phyloP scores from a whole-genome alignment of 1,140 invertebrate species.

The Caligus rogercresseyi region DNA sequence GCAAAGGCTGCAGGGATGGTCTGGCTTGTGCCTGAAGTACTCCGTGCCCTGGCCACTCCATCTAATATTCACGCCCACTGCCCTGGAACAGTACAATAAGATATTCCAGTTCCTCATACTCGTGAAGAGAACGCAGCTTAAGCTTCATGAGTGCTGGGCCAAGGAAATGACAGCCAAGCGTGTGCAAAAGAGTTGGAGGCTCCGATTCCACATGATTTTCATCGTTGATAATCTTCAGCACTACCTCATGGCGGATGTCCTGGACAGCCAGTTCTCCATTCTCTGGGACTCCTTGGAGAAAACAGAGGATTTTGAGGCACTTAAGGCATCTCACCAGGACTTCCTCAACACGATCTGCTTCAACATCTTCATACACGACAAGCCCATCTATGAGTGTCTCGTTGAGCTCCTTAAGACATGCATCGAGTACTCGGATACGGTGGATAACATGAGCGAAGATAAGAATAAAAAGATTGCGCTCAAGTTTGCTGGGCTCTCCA shows the following conservation, averaged over 20 bases:
- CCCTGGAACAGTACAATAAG: constrained; percentile 2
- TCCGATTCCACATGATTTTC: constrained; percentile 10
- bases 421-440: neutral
- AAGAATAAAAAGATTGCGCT: neutral
- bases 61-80: constrained; percentile 1
- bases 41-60: constrained; percentile 16
- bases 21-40: constrained; percentile 6
- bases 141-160: constrained; percentile 1
- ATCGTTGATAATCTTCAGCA: constrained; percentile 13
- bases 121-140: constrained; percentile 5
- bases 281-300: neutral
- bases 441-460: neutral
- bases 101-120: constrained; percentile 8
- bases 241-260: constrained; percentile 14
- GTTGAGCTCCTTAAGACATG: neutral
- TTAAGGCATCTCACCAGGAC: neutral
- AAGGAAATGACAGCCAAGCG: constrained; percentile 1
- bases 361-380: constrained; percentile 7
- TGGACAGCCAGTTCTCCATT: constrained; percentile 11
- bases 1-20: neutral
- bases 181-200: neutral
- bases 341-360: neutral
- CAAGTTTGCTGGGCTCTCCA: neutral
- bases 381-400: constrained; percentile 2
- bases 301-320: constrained; percentile 5